These are phyloP conservation scores for Metridium senile DNA, from an alignment of 92 coral and sea anemone genomes.

Conservation along the genomic window DNA sequence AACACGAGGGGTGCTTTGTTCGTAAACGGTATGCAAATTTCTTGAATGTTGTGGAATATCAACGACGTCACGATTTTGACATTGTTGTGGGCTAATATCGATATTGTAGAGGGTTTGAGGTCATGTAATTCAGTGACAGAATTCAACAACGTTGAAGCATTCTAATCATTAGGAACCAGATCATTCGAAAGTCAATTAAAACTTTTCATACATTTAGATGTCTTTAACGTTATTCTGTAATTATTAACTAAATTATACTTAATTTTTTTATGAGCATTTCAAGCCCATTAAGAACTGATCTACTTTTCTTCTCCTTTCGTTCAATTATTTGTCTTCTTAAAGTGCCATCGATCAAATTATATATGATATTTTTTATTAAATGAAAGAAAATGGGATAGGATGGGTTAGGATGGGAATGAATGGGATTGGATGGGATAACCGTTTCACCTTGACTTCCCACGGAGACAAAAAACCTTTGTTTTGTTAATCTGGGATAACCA, in stretches of 20 bases:
- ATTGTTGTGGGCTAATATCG: background rate
- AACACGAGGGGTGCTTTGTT: background rate
- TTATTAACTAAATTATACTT: too few relatives aligned
- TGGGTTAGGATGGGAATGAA: background rate
- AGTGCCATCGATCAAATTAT: too few relatives aligned
- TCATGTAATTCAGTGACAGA: background rate
- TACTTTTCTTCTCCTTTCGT: too few relatives aligned
- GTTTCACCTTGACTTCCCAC: background rate
- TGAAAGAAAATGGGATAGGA: too few relatives aligned
- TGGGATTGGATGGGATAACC: background rate
- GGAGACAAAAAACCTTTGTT: background rate
- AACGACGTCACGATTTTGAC: background rate
- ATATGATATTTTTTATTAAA: too few relatives aligned
- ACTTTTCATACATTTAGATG: too few relatives aligned
- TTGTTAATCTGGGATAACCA: background rate
- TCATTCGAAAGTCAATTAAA: background rate
- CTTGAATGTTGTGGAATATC: conserved; percentile 4
- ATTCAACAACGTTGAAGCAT: background rate
- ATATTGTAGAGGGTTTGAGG: conserved; percentile 1
- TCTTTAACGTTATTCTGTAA: too few relatives aligned
- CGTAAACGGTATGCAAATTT: background rate
- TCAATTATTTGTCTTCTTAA: too few relatives aligned
- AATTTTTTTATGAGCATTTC: too few relatives aligned
- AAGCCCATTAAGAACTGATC: too few relatives aligned
- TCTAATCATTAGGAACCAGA: background rate